Conservation (phyloP, 2,888 invertebrate genomes). For the Palloptera scutellata region DNA sequence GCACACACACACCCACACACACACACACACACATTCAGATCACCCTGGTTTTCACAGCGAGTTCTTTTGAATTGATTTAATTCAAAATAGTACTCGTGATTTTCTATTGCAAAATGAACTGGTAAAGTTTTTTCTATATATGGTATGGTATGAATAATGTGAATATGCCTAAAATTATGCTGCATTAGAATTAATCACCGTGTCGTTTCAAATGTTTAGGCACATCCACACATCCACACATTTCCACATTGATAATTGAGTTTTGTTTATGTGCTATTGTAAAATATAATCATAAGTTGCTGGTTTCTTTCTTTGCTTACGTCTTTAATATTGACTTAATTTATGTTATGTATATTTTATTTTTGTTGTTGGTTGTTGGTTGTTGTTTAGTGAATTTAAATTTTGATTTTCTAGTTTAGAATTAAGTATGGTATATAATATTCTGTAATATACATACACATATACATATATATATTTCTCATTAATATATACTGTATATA, state of each 20-base stretch:
- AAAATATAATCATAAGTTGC: slow-evolving; percentile 23
- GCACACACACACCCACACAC: slow-evolving; percentile 42
- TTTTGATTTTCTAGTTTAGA: slow-evolving; percentile 28
- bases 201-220: too few relatives aligned
- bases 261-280: slow-evolving; percentile 26
- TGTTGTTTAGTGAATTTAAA: slow-evolving; percentile 8
- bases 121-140: slow-evolving; percentile 40
- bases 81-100: background rate
- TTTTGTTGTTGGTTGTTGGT: background rate
- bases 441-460: slow-evolving; percentile 10
- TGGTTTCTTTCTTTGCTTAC: slow-evolving; percentile 15
- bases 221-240: background rate
- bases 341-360: slow-evolving; percentile 5
- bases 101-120: slow-evolving; percentile 56
- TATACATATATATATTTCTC: slow-evolving; percentile 5
- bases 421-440: slow-evolving; percentile 9
- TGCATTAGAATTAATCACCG: too few relatives aligned
- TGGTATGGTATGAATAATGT: background rate
- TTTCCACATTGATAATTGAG: background rate
- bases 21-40: slow-evolving; percentile 16
- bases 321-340: slow-evolving; percentile 28
- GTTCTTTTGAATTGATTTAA: background rate
- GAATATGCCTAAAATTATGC: background rate
- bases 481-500: background rate
- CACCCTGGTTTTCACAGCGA: slow-evolving; percentile 29